phyloP scores from a whole-genome alignment of 1,140 invertebrate genomes.

The Aricia agestis region DNA sequence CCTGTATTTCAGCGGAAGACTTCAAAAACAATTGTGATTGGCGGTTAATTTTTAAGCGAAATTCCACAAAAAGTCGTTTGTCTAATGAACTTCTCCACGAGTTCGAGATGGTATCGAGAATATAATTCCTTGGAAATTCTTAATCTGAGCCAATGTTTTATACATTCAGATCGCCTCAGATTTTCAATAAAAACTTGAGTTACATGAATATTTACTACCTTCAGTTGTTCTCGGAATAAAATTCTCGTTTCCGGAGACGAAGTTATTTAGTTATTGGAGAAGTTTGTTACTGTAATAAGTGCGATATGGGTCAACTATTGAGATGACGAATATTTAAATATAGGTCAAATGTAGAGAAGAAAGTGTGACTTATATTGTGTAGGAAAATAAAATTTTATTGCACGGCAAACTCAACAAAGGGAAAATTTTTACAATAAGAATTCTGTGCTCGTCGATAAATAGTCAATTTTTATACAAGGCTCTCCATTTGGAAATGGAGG shows the following conservation, averaged over 20 bases:
- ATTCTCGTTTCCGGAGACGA: conserved; percentile 31
- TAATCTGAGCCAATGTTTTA: not conserved
- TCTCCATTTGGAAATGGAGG: too few species aligned
- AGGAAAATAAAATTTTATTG: not conserved
- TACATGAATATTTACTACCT: conserved; percentile 45
- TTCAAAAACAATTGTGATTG: too few species aligned
- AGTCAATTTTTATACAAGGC: too few species aligned
- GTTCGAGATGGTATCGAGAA: not conserved
- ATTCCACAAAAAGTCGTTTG: not conserved
- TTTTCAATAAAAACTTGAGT: conserved; percentile 42
- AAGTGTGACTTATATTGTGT: not conserved
- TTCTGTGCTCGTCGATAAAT: too few species aligned
- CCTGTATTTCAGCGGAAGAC: too few species aligned
- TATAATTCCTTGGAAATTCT: not conserved
- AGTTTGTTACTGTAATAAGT: not conserved
- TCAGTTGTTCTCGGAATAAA: conserved; percentile 41
- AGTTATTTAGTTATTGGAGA: conserved; percentile 13
- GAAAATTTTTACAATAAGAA: not conserved
- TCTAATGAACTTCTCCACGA: not conserved
- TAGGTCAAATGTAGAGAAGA: not conserved
- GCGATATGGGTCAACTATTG: conserved; percentile 11
- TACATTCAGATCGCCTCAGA: conserved; percentile 31
- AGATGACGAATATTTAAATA: not conserved
- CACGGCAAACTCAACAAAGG: not conserved
- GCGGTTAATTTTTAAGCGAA: not conserved